Conservation (phyloP, 2,113 vertebrate genomes). For the Oncorhynchus kisutch region DNA sequence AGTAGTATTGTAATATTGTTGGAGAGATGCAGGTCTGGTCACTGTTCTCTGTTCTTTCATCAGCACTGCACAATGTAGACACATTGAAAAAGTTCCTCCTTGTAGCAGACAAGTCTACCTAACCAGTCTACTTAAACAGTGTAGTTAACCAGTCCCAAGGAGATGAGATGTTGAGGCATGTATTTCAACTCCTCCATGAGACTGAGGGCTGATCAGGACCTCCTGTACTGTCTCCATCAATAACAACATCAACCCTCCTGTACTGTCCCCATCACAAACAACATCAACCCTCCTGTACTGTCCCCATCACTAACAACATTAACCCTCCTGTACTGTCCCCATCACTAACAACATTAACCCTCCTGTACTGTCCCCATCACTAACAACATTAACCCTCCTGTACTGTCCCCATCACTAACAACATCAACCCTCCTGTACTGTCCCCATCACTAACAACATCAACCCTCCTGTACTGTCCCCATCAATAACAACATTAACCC, state of each 20-base stretch:
- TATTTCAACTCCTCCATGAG: no score
- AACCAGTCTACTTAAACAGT: no score
- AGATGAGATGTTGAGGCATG: no score
- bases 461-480: slow-evolving; percentile 25
- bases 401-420: slow-evolving; percentile 60
- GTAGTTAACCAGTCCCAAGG: slow-evolving; percentile 53
- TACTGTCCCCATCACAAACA: no score
- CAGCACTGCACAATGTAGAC: slow-evolving; percentile 47
- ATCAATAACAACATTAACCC: not conserved
- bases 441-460: slow-evolving; percentile 59
- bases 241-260: no score
- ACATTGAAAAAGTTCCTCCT: not conserved
- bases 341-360: slow-evolving; percentile 6
- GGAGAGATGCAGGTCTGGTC: slow-evolving; percentile 55
- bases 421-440: slow-evolving; percentile 62
- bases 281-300: slow-evolving; percentile 28
- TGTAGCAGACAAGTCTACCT: no score
- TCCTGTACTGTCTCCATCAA: no score
- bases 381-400: slow-evolving; percentile 65
- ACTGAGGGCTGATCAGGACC: no score
- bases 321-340: slow-evolving; percentile 58
- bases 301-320: slow-evolving; percentile 27
- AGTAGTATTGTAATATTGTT: slow-evolving; percentile 59
- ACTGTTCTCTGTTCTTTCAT: slow-evolving; percentile 57
- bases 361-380: slow-evolving; percentile 17